phyloP scores from a whole-genome alignment of 1,140 invertebrate species.

The Drosophila bocqueti region DNA sequence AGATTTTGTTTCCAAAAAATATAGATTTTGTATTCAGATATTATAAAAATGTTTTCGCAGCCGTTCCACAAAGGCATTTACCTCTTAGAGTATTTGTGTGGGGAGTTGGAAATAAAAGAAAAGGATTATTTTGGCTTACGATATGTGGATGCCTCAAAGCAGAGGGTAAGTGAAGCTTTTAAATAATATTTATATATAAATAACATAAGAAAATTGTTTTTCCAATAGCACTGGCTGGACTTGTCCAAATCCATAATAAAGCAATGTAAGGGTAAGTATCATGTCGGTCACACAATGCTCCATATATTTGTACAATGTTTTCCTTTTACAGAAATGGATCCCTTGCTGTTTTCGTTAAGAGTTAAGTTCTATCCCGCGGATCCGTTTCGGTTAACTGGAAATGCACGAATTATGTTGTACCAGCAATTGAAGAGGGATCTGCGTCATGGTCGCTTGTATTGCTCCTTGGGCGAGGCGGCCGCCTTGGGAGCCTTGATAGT shows the following conservation, averaged over 20 bases:
- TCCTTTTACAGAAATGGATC: conserved; percentile 89
- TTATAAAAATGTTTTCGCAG: conserved; percentile 86
- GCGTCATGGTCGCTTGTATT: conserved; percentile 96
- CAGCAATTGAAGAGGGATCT: conserved; percentile 97
- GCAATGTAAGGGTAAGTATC: conserved; percentile 95
- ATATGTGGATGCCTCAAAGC: conserved; percentile 96
- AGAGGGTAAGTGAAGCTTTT: conserved; percentile 90
- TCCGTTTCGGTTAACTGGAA: conserved; percentile 87
- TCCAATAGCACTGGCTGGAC: conserved; percentile 97
- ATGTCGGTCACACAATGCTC: not conserved
- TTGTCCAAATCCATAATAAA: conserved; percentile 96
- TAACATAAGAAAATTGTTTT: not conserved
- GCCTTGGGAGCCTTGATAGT: conserved; percentile 96
- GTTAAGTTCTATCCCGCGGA: conserved; percentile 98
- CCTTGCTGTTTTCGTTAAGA: conserved; percentile 95
- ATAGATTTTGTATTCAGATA: not conserved
- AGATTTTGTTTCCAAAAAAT: not conserved
- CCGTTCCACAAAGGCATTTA: conserved; percentile 96
- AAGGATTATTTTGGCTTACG: conserved; percentile 98
- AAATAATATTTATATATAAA: not conserved
- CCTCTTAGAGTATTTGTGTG: conserved; percentile 96
- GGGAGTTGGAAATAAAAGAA: conserved; percentile 96
- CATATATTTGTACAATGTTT: not conserved
- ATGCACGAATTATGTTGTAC: conserved; percentile 87
- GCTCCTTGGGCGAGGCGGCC: conserved; percentile 94